Evolutionary conservation across 2,797 vertebrate genomes (phyloP).

Genomic region (Notamacropus eugenii): DNA sequence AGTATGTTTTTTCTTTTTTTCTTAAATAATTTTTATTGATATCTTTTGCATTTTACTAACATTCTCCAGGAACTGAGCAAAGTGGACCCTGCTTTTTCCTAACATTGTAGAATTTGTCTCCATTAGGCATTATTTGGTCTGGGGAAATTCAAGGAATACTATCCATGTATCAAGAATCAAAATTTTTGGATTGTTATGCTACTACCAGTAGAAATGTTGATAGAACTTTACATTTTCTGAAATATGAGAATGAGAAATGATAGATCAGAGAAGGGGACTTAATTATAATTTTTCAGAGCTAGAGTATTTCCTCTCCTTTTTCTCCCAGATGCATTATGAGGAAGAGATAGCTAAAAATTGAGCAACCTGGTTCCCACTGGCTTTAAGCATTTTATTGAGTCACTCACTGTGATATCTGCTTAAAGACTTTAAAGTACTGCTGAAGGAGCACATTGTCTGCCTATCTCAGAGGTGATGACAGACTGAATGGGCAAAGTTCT

Average conservation of each 20-base stretch:
- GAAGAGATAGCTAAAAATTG: conserved; percentile 23
- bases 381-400: conserved; percentile 27
- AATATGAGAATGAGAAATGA: not conserved
- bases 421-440: not conserved
- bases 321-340: not conserved
- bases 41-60: not conserved
- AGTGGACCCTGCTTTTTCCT: not conserved
- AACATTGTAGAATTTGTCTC: not conserved
- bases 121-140: not conserved
- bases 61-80: not conserved
- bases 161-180: not conserved
- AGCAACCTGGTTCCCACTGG: not conserved
- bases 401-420: not conserved
- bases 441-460: not conserved
- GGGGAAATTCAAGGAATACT: not conserved
- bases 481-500: not conserved
- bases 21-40: not conserved
- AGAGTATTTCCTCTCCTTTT: not conserved
- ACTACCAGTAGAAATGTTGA: not conserved
- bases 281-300: not conserved
- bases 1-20: not conserved
- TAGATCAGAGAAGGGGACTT: not conserved
- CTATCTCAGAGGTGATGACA: not conserved
- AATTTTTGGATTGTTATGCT: not conserved
- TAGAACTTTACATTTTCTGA: not conserved